Evolutionary conservation across 1,140 invertebrate species (phyloP).

Genomic region (Drosophila azteca): DNA sequence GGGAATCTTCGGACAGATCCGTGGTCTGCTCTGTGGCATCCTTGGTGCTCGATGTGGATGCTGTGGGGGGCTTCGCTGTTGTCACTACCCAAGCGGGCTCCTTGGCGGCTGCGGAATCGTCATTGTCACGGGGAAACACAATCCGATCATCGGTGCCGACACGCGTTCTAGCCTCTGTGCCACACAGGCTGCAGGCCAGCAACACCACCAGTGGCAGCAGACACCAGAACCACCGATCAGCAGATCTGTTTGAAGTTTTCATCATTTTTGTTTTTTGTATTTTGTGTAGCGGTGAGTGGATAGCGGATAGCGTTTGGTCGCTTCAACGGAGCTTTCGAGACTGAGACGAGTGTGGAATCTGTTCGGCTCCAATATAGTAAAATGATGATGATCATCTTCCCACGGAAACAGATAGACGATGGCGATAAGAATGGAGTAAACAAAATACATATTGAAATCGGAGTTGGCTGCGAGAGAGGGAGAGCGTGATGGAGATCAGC

Average conservation of each 20-base stretch:
- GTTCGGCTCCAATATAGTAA: too few species aligned
- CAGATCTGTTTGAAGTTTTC: slow-evolving; percentile 10
- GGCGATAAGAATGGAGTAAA: too few species aligned
- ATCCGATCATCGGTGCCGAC: slow-evolving; percentile 49
- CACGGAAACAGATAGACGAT: too few species aligned
- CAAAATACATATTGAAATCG: background rate
- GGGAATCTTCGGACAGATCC: slow-evolving; percentile 2
- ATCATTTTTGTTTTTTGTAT: background rate
- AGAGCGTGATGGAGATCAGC: slow-evolving; percentile 5
- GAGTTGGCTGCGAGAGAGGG: slow-evolving; percentile 8
- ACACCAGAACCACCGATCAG: slow-evolving; percentile 10
- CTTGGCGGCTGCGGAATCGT: slow-evolving; percentile 1
- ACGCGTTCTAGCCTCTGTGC: slow-evolving; percentile 24
- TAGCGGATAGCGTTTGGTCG: slow-evolving; percentile 53
- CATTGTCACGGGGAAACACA: slow-evolving; percentile 50
- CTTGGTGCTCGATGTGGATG: background rate
- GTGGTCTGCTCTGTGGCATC: slow-evolving; percentile 1
- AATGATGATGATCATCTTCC: slow-evolving; percentile 19
- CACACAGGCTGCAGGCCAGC: background rate
- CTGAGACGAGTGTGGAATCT: slow-evolving; percentile 28
- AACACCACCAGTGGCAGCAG: slow-evolving; percentile 29
- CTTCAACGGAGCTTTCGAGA: slow-evolving; percentile 48
- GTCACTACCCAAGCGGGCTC: background rate
- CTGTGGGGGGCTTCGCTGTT: background rate
- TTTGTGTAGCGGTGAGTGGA: background rate